Evolutionary conservation across 2,113 vertebrate species (phyloP).

Genomic region (Varanus salvator): DNA sequence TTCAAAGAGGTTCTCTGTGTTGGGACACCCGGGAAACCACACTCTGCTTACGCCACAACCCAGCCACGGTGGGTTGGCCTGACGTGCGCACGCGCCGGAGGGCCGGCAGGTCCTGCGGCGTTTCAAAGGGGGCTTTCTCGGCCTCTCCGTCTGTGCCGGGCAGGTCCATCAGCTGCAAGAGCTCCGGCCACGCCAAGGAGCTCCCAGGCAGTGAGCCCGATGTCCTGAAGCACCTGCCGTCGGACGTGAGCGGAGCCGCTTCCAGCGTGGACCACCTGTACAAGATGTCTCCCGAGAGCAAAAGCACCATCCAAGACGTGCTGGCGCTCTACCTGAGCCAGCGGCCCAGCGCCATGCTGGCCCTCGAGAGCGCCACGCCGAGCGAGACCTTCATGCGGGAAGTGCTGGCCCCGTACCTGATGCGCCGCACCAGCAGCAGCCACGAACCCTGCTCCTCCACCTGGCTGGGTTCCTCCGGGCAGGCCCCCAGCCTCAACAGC

Average conservation of each 20-base stretch:
- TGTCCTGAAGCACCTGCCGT: fast-evolving
- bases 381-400: background rate
- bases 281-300: background rate
- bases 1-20: too few relatives aligned
- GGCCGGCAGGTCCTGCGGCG: too few relatives aligned
- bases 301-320: background rate
- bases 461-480: background rate
- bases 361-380: fast-evolving
- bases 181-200: fast-evolving
- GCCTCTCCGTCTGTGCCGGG: background rate
- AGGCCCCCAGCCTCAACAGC: background rate
- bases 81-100: too few relatives aligned
- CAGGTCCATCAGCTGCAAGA: background rate
- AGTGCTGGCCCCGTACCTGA: background rate
- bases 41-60: too few relatives aligned
- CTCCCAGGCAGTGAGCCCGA: fast-evolving
- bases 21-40: too few relatives aligned
- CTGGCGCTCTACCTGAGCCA: background rate
- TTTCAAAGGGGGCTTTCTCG: too few relatives aligned
- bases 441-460: fast-evolving
- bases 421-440: background rate
- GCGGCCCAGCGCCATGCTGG: fast-evolving
- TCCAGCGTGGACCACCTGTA: background rate
- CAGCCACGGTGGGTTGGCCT: too few relatives aligned
- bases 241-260: fast-evolving